Evolutionary conservation across 2,113 vertebrate genomes (phyloP).

Genomic region (Chaetura pelagica): DNA sequence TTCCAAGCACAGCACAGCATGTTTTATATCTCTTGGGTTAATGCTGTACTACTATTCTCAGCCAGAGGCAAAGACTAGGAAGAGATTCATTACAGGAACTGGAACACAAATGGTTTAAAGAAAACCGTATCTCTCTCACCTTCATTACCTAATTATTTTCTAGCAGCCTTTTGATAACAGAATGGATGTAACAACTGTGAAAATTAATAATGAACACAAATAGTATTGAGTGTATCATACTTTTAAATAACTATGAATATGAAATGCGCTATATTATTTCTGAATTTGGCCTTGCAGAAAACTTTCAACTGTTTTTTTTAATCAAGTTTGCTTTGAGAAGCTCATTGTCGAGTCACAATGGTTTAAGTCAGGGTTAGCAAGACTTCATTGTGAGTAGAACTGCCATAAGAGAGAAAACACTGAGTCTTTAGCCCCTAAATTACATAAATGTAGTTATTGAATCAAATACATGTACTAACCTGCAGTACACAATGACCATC

Average conservation of each 20-base stretch:
- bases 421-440: not conserved
- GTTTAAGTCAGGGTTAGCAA: not conserved
- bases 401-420: not conserved
- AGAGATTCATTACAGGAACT: slow-evolving; percentile 6
- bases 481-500: not conserved
- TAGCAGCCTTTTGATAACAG: not conserved
- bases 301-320: not conserved
- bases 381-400: not conserved
- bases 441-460: not conserved
- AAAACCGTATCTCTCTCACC: not conserved
- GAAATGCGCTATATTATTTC: not conserved
- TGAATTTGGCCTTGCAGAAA: not conserved
- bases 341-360: not conserved
- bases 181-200: not conserved
- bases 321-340: not conserved
- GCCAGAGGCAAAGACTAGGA: slow-evolving; percentile 33
- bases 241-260: not conserved
- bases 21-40: slow-evolving; percentile 27
- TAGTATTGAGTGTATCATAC: not conserved
- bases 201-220: not conserved
- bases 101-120: not conserved
- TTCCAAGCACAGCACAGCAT: not conserved
- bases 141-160: not conserved
- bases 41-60: slow-evolving; percentile 20
- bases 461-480: not conserved